These are phyloP conservation scores for Phymanthus crucifer DNA, from an alignment of 92 coral and sea anemone species.

Conservation along the genomic window DNA sequence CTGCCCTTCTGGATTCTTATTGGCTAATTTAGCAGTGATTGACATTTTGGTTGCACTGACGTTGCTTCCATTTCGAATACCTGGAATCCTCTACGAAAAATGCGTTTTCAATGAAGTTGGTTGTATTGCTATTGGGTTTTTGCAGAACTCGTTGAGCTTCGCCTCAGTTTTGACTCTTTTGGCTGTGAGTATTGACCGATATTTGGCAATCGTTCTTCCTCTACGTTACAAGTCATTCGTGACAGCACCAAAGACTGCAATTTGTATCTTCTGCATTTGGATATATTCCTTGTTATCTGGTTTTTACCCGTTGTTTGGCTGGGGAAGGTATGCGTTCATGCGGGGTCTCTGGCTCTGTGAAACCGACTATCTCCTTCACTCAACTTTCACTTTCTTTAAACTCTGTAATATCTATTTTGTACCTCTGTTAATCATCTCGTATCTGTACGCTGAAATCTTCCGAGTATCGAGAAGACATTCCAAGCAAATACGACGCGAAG, in stretches of 20 bases:
- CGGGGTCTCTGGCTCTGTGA: conserved; percentile 85
- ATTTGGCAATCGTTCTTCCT: conserved; percentile 72
- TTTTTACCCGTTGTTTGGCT: conserved; percentile 67
- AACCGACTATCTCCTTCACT: conserved; percentile 32
- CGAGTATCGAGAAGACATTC: conserved; percentile 76
- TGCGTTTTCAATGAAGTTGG: conserved; percentile 34
- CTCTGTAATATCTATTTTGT: conserved; percentile 62
- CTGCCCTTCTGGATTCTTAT: conserved; percentile 72
- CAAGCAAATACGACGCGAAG: conserved; percentile 76
- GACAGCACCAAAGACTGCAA: conserved; percentile 47
- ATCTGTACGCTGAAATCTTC: conserved; percentile 65
- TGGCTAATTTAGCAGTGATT: conserved; percentile 71
- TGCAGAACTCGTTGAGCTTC: conserved; percentile 66
- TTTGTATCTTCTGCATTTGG: conserved; percentile 56
- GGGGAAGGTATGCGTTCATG: conserved; percentile 55
- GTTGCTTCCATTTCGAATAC: conserved; percentile 69
- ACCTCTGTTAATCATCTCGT: conserved; percentile 62
- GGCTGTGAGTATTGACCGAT: conserved; percentile 77
- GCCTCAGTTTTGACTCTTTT: conserved; percentile 80
- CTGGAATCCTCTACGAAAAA: conserved; percentile 35
- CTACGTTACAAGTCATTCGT: conserved; percentile 79
- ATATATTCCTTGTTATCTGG: conserved; percentile 57
- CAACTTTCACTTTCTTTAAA: conserved; percentile 71
- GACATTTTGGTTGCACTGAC: conserved; percentile 67
- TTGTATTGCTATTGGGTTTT: conserved; percentile 63